These are phyloP conservation scores for Pammene aurita DNA, from an alignment of 2,888 invertebrate genomes.

Conservation along the genomic window DNA sequence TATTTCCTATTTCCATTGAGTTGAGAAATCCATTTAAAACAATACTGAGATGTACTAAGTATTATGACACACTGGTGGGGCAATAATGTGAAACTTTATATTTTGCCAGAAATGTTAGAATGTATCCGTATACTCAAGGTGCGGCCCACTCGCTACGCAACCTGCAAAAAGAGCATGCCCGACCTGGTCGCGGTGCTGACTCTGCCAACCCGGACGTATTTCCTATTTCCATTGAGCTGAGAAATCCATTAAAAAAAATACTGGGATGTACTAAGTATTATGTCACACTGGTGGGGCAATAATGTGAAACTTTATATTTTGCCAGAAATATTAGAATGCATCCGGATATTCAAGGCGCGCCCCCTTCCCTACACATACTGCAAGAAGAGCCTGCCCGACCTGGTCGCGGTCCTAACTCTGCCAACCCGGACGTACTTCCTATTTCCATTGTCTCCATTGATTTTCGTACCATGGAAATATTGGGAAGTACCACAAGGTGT, in stretches of 20 bases:
- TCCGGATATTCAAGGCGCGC: slow-evolving; percentile 80
- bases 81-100: too few relatives aligned
- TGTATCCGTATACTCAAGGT: slow-evolving; percentile 70
- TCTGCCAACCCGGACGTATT: not conserved
- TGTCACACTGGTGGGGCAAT: too few relatives aligned
- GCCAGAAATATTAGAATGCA: too few relatives aligned
- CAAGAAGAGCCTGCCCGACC: slow-evolving; percentile 74
- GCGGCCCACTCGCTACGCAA: slow-evolving; percentile 78
- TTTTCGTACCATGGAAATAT: not conserved
- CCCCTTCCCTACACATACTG: slow-evolving; percentile 73
- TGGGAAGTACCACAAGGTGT: too few relatives aligned
- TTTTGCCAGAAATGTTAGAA: too few relatives aligned
- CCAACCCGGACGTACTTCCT: not conserved
- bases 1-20: not conserved
- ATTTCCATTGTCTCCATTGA: not conserved
- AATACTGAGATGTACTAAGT: too few relatives aligned
- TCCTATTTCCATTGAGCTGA: not conserved
- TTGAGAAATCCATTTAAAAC: not conserved
- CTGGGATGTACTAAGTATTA: too few relatives aligned
- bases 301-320: too few relatives aligned
- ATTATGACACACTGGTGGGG: too few relatives aligned
- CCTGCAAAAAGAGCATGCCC: slow-evolving; percentile 75
- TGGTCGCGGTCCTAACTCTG: slow-evolving; percentile 67
- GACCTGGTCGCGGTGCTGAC: slow-evolving; percentile 73
- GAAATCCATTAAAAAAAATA: not conserved